Evolutionary conservation across 2,113 vertebrate genomes (phyloP), one percentile per base, ranked within the genome.

Genomic region (Probosciger aterrimus): DNA sequence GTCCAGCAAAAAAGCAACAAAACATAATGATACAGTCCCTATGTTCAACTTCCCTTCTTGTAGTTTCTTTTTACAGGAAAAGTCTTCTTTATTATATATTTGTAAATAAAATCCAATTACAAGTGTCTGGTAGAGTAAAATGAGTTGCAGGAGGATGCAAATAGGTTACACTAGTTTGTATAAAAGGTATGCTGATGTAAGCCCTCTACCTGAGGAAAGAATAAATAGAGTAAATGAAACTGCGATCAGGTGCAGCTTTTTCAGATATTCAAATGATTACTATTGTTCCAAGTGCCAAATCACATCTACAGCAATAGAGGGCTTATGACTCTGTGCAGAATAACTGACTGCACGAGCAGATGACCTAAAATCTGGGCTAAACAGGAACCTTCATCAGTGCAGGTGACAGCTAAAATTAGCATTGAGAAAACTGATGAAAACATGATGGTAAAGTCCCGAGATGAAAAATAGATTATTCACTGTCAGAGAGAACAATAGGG

Each of bases 391-490:
- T 77, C 92, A 94, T 78, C 95, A 96, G 93, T 20, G 18, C 86
- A 82, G 84, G 74, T 95, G 95, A 98, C 97, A 97, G 88, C 88
- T 44, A 49, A 92, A 97, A 97, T 97, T 96, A 97, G 95, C 93
- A 84, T 79, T 85, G 90, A 92, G 93, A 96, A 91, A 93, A 76
- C 80, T 79, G 90, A 95, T 90, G 85, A 93, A 97, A 97, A 94
- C 83, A 86, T 87, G 87, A 92, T 1, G 14, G 71, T 68, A 59
- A 94, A 94, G 83, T 92, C 71, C 63, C 13, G 28, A 70, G 95
- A 96, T 87, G 80, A 97, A 97, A 97, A 97, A 97, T 16, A 97
- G 96, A 98, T 97, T 95, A 96, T 93, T 96, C 95, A 84, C 85
- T 96, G 96, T 97, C 96, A 96, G 73, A n/a, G 68, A 90, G 88